Conservation (phyloP, 2,888 invertebrate species). For the Meiosimyza decipiens region DNA sequence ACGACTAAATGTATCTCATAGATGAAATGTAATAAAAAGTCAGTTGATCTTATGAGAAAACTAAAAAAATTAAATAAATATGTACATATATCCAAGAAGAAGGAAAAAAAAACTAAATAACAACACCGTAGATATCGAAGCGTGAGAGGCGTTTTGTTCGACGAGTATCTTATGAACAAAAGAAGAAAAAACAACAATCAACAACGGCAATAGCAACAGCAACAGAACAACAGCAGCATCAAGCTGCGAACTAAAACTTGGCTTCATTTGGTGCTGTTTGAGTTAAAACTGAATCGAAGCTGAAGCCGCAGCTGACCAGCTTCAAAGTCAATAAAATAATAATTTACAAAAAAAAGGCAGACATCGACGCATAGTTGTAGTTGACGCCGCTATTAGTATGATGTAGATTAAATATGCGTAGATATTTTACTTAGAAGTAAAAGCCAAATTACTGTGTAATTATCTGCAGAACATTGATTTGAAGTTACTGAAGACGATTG, state of each 20-base stretch:
- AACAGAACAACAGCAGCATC: conserved; percentile 17
- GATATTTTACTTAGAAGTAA: not conserved
- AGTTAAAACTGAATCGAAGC: conserved; percentile 7
- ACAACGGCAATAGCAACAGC: not conserved
- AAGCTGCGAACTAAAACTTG: conserved; percentile 26
- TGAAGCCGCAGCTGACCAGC: not conserved
- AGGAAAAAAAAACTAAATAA: conserved; percentile 14
- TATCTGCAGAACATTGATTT: conserved; percentile 12
- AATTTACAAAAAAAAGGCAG: conserved; percentile 10
- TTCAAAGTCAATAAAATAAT: conserved; percentile 31
- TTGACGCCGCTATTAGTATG: no score
- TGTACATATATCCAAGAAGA: conserved; percentile 2
- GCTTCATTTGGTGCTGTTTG: conserved; percentile 10
- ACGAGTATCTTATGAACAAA: not conserved
- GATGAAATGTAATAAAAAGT: conserved; percentile 29
- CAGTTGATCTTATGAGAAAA: conserved; percentile 24
- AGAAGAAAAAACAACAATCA: conserved; percentile 12
- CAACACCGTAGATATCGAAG: conserved; percentile 4
- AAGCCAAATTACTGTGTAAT: conserved; percentile 28
- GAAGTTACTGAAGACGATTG: not conserved
- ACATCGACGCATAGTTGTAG: conserved; percentile 1
- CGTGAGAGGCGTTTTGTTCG: conserved; percentile 7
- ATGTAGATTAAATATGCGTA: conserved; percentile 11
- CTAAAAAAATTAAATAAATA: conserved; percentile 12
- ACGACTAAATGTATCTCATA: conserved; percentile 35